Conservation (phyloP, 2,888 invertebrate genomes). For the Pterobdella sp. region DNA sequence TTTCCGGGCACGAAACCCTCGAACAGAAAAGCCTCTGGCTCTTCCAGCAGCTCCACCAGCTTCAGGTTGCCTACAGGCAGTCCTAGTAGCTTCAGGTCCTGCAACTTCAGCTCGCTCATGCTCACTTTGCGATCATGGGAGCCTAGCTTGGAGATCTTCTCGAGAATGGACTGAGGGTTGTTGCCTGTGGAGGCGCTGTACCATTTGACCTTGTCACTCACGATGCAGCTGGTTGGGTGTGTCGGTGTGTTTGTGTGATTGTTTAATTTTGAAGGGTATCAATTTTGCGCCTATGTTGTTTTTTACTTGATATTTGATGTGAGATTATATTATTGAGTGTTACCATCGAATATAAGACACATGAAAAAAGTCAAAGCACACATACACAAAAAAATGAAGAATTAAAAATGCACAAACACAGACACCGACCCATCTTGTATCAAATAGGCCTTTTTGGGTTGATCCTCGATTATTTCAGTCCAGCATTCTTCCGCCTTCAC, state of each 20-base stretch:
- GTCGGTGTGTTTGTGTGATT: too few species aligned
- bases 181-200: background rate
- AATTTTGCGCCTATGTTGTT: too few species aligned
- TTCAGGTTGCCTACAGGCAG: background rate
- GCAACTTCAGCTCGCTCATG: background rate
- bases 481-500: background rate
- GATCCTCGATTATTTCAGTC: background rate
- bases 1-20: too few species aligned
- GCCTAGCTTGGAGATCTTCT: background rate
- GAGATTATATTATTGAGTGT: too few species aligned
- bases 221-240: background rate
- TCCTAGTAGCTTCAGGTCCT: background rate
- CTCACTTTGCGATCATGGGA: background rate
- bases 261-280: too few species aligned
- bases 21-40: too few species aligned
- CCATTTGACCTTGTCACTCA: background rate
- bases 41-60: background rate
- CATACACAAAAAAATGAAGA: background rate
- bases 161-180: background rate
- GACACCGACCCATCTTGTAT: background rate
- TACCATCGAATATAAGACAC: too few species aligned
- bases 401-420: background rate
- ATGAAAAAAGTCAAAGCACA: too few species aligned
- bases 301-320: too few species aligned
- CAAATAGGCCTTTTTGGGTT: background rate